phyloP scores from a whole-genome alignment of 2,888 invertebrate species.

The Psylliodes chrysocephalus region DNA sequence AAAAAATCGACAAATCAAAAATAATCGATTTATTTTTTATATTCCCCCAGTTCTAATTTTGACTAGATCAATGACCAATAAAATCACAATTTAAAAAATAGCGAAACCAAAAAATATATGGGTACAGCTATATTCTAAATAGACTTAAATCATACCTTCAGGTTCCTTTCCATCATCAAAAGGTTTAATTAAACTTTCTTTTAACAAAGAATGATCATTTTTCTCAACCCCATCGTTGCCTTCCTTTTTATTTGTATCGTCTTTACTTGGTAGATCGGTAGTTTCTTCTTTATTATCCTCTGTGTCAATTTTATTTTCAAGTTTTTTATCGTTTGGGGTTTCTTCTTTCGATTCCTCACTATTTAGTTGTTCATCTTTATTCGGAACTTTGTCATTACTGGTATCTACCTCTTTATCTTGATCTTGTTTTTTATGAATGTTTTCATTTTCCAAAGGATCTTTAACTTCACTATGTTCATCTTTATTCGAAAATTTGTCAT shows the following conservation, averaged over 20 bases:
- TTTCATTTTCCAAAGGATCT: conserved; percentile 5
- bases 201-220: conserved; percentile 28
- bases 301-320: background rate
- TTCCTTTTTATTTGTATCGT: background rate
- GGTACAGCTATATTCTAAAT: too few relatives aligned
- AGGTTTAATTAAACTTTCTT: conserved; percentile 35
- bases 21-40: too few relatives aligned
- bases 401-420: background rate
- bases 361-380: background rate
- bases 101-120: too few relatives aligned
- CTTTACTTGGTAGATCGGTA: background rate
- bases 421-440: conserved; percentile 2
- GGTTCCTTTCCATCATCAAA: conserved; percentile 12
- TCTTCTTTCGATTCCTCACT: conserved; percentile 11
- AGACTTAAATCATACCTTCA: conserved; percentile 12
- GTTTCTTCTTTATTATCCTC: conserved; percentile 2
- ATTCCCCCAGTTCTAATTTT: too few relatives aligned
- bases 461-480: conserved; percentile 2
- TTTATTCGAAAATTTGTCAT: too few relatives aligned
- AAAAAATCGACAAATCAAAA: too few relatives aligned
- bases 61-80: too few relatives aligned
- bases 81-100: too few relatives aligned
- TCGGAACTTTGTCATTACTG: background rate
- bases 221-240: background rate
- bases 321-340: background rate